A percentile compares a stretch with the other conserved stretches of the same genome.
These are phyloP conservation scores for Sebastes nivosus DNA, from an alignment of 2,797 vertebrate genomes.

Conservation along the genomic window DNA sequence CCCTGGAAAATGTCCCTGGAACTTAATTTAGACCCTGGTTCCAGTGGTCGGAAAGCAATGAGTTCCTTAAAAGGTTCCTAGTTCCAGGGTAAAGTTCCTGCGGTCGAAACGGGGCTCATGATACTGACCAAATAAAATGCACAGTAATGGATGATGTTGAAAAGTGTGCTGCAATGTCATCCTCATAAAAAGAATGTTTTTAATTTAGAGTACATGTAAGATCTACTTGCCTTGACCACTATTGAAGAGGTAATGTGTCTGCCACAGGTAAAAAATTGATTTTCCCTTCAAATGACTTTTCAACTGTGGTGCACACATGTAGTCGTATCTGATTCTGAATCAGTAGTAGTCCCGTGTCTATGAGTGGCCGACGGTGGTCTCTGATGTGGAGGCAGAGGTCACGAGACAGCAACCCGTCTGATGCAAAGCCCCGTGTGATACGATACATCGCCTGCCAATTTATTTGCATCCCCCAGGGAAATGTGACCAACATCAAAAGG, in stretches of 20 bases:
- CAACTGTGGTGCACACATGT: conserved; percentile 4
- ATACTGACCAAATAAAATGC: background rate
- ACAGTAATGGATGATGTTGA: background rate
- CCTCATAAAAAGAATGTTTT: background rate
- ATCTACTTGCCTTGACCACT: background rate
- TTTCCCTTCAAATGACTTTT: conserved; percentile 21
- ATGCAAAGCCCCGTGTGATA: conserved; percentile 23
- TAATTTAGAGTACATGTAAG: background rate
- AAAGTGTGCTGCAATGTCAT: background rate
- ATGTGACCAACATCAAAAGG: conserved; percentile 10
- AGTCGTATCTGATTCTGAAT: conserved; percentile 2
- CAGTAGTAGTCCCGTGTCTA: background rate
- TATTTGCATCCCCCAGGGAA: conserved; percentile 15
- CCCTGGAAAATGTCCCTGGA: background rate
- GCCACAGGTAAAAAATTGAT: conserved; percentile 1
- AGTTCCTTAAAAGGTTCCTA: background rate
- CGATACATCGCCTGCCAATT: conserved; percentile 5
- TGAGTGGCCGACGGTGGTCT: background rate
- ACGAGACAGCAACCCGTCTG: background rate
- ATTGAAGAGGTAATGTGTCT: background rate
- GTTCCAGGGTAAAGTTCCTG: background rate
- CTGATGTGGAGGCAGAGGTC: background rate
- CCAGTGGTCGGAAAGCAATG: background rate
- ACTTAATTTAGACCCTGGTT: background rate
- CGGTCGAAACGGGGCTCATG: background rate